Evolutionary conservation across 92 coral and sea anemone genomes (phyloP).

Genomic region (Porites divaricata): DNA sequence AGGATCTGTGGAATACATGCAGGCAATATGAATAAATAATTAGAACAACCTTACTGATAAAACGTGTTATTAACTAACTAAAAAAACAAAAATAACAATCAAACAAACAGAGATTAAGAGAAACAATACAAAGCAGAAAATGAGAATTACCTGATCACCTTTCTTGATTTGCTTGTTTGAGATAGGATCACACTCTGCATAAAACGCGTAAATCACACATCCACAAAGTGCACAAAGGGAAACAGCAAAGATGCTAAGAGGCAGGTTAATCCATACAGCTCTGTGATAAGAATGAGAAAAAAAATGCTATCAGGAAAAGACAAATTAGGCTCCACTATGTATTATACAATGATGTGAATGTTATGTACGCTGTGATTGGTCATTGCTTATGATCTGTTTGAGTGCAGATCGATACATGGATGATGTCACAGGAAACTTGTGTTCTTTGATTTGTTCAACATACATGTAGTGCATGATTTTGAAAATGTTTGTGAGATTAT

Average conservation of each 20-base stretch:
- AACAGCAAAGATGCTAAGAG: conserved; percentile 90
- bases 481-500: no score
- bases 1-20: conserved; percentile 60
- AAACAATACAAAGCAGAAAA: not conserved
- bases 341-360: no score
- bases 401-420: no score
- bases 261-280: conserved; percentile 94
- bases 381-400: no score
- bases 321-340: no score
- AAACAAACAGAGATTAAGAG: not conserved
- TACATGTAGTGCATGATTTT: no score
- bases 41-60: not conserved
- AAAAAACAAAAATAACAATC: not conserved
- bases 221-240: conserved; percentile 96
- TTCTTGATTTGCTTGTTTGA: conserved; percentile 67
- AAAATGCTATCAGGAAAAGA: not conserved
- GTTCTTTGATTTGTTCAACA: no score
- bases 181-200: conserved; percentile 94
- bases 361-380: no score
- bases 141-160: conserved; percentile 85
- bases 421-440: no score
- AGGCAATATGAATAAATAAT: no score
- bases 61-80: not conserved
- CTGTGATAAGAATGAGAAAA: conserved; percentile 24
- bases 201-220: conserved; percentile 96